Base-by-base conservation (phyloP, 2,113 vertebrate species). In the Dasyprocta punctata region DNA sequence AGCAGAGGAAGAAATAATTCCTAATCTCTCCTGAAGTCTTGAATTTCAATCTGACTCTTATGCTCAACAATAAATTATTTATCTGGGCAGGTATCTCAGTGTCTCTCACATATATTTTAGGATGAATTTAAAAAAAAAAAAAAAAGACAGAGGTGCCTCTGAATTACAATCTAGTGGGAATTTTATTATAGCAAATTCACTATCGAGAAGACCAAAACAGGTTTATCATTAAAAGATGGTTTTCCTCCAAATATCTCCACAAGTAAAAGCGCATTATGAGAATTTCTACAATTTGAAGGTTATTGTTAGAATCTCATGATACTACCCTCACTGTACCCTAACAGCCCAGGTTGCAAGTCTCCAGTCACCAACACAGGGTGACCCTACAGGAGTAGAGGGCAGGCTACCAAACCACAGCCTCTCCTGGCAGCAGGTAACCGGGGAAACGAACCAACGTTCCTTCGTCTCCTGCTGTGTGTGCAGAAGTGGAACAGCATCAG, bases 61-160 rank as follows among this genome's bases (percentile, higher is more conserved):
- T 24, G 73, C 10, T 84, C 71, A 89, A 56, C 22, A n/a, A 81
- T 86, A 96, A 95, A 86, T 97, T 89, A 95, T 78, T 96, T 81
- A 83, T 77, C 41, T 83, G 91, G 73, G 92, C 38, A 63, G 10
- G 56, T 67, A 96, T 97, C 58, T 94, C 38, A 90, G 56, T 81
- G 75, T 95, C 73, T 94, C 54, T 82, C 41, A 92, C 47, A 94
- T 94, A 90, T 90, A 93, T 93, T 95, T 93, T 87, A 92, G 90
- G 38, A 90, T 90, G 67, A 93, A 89, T 95, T 13, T 2, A 54
- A 38, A 69, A 86, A 81, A n/a, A n/a, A n/a, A n/a, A n/a, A n/a
- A n/a, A n/a, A n/a, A n/a, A n/a, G n/a, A 60, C 60, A 77, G 26
- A 88, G 6, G 2, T 81, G 92, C 77, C 58, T 94, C 60, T 87